Percentiles rank a stretch among this genome's conserved stretches.
phyloP scores from a whole-genome alignment of 2,888 invertebrate genomes.

The Lithophane socia region DNA sequence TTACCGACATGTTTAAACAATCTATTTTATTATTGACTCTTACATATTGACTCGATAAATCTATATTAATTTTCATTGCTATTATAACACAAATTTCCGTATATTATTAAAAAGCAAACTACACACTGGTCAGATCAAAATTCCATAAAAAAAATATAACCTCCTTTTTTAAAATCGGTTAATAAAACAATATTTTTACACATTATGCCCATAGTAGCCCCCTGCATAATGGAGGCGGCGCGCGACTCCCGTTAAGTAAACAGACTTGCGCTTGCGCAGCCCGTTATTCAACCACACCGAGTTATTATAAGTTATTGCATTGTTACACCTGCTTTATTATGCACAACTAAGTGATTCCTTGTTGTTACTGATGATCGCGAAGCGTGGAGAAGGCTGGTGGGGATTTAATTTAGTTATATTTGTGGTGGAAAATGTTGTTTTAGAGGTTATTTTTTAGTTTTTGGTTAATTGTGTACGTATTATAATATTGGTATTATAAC shows the following conservation, averaged over 20 bases:
- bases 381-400: conserved; percentile 23
- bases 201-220: conserved; percentile 28
- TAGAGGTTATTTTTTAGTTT: background rate
- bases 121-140: background rate
- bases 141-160: background rate
- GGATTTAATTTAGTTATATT: background rate
- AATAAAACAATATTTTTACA: conserved; percentile 16
- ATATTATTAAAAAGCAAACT: conserved; percentile 1
- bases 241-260: conserved; percentile 77
- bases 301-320: conserved; percentile 65
- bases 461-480: background rate
- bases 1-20: conserved; percentile 3
- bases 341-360: conserved; percentile 55
- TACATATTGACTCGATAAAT: conserved; percentile 6
- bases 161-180: background rate
- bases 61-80: conserved; percentile 13
- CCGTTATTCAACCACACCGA: conserved; percentile 68
- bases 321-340: conserved; percentile 61
- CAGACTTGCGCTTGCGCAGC: conserved; percentile 65
- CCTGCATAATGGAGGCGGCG: conserved; percentile 39
- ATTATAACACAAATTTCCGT: conserved; percentile 21
- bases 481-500: too few species aligned
- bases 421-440: background rate
- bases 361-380: conserved; percentile 42
- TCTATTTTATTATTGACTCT: conserved; percentile 9